Conservation (phyloP, 2,888 invertebrate genomes). For the Agriopis leucophaearia region DNA sequence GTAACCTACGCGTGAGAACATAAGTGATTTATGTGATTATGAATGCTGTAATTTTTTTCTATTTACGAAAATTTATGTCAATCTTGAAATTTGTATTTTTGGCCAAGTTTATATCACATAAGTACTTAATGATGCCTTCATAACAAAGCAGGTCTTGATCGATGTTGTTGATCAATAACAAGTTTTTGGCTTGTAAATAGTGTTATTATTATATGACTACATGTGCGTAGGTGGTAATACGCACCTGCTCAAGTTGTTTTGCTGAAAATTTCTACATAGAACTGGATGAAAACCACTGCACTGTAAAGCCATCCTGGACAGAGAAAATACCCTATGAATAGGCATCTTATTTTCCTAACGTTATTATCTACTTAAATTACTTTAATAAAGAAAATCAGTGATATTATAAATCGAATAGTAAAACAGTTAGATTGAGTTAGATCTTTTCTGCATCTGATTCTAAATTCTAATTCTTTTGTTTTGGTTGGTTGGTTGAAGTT, state of each 20-base stretch:
- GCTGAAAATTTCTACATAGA: conserved; percentile 52
- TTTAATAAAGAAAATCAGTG: conserved; percentile 1
- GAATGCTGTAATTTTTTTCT: neutral
- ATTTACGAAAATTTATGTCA: too few relatives aligned
- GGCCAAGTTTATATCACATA: too few relatives aligned
- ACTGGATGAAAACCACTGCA: conserved; percentile 56
- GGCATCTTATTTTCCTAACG: conserved; percentile 53
- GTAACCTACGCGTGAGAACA: neutral
- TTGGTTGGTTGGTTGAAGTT: neutral
- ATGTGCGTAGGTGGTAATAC: neutral
- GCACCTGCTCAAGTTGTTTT: conserved; percentile 31
- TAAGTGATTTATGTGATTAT: neutral
- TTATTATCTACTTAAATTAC: neutral
- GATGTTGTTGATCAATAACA: conserved; percentile 1
- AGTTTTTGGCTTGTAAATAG: conserved; percentile 12
- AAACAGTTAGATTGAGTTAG: neutral
- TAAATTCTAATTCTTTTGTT: too few relatives aligned
- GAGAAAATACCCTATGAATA: conserved; percentile 58
- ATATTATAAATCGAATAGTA: neutral
- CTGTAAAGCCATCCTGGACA: conserved; percentile 58
- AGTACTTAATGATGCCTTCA: neutral
- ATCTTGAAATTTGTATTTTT: neutral
- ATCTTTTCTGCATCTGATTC: neutral
- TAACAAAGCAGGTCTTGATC: neutral
- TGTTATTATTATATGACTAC: conserved; percentile 5